phyloP scores from a whole-genome alignment of 1,140 invertebrate genomes.

The Sycophaga agraensis region DNA sequence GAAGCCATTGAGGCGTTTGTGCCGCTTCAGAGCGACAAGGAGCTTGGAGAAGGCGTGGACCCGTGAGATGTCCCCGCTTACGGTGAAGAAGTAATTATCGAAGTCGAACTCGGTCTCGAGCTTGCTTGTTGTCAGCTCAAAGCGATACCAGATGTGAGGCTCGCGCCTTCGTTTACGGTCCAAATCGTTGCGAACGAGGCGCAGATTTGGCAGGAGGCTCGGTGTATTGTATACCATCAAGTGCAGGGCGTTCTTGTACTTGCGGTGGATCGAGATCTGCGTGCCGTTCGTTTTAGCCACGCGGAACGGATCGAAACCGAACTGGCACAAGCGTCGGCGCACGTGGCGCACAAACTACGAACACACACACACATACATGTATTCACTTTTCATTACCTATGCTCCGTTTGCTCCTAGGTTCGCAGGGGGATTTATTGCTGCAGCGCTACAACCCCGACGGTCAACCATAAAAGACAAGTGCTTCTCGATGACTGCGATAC shows the following conservation, averaged over 20 bases:
- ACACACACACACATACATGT: too few relatives aligned
- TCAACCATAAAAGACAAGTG: too few relatives aligned
- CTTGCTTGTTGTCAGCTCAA: neutral
- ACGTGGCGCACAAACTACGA: constrained; percentile 31
- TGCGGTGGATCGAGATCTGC: neutral
- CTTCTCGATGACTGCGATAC: too few relatives aligned
- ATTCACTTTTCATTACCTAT: too few relatives aligned
- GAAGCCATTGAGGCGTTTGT: constrained; percentile 35
- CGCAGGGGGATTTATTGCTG: too few relatives aligned
- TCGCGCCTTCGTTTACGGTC: constrained; percentile 35
- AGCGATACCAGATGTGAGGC: constrained; percentile 13
- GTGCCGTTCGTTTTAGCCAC: neutral
- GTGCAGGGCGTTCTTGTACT: neutral
- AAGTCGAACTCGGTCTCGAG: constrained; percentile 31
- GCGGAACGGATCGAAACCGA: constrained; percentile 32
- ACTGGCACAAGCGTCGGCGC: constrained; percentile 35
- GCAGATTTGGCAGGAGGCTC: constrained; percentile 11
- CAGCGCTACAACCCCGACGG: too few relatives aligned
- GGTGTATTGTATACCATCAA: constrained; percentile 33
- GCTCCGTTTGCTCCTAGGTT: too few relatives aligned
- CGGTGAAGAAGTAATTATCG: constrained; percentile 34
- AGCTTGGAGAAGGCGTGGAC: constrained; percentile 30
- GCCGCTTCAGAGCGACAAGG: constrained; percentile 35
- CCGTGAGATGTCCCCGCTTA: constrained; percentile 30
- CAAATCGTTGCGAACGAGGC: constrained; percentile 34